Conservation (phyloP, 2,797 vertebrate genomes). For the Eulemur coronatus region DNA sequence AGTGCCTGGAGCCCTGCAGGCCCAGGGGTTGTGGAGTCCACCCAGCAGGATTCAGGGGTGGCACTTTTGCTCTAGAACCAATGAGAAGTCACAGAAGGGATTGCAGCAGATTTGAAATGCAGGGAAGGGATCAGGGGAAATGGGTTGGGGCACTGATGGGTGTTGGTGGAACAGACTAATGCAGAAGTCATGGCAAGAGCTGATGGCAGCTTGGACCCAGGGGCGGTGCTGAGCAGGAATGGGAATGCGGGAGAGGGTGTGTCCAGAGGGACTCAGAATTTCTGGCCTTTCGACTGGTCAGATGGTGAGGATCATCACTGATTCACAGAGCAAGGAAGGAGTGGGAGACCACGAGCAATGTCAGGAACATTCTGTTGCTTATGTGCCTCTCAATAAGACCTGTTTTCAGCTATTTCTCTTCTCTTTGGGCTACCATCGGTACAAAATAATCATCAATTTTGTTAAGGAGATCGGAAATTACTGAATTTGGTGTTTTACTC, state of each 20-base stretch:
- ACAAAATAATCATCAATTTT: background rate
- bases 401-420: background rate
- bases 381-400: background rate
- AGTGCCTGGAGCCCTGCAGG: background rate
- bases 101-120: background rate
- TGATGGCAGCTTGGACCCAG: background rate
- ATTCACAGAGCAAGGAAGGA: background rate
- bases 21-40: background rate
- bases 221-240: background rate
- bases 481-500: background rate
- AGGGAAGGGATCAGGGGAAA: background rate
- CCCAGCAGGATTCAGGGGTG: accelerated
- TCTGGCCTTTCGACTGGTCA: background rate
- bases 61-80: background rate
- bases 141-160: background rate
- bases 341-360: background rate
- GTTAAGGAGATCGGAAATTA: constrained; percentile 11
- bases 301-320: background rate
- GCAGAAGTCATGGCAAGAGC: background rate
- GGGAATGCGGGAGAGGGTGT: background rate
- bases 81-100: background rate
- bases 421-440: background rate
- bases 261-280: background rate
- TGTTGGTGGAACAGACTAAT: background rate
- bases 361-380: background rate